Percentiles rank a stretch among this genome's conserved stretches.
These are phyloP conservation scores for Strongylocentrotus purpuratus DNA, from an alignment of 35 echinoderm and acorn worm species.

Conservation along the genomic window DNA sequence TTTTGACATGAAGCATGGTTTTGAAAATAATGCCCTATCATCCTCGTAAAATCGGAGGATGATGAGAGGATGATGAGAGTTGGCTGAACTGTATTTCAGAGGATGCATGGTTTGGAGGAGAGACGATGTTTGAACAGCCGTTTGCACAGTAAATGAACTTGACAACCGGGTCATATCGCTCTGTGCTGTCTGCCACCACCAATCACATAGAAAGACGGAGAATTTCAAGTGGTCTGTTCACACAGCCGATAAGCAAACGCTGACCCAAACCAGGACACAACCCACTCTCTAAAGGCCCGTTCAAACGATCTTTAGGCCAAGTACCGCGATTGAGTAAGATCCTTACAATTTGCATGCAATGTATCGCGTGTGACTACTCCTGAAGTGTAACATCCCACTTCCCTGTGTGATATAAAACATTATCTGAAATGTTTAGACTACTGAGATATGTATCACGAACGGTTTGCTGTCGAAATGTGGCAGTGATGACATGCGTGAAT, in stretches of 20 bases:
- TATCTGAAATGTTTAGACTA: no score
- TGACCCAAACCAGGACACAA: no score
- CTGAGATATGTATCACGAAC: no score
- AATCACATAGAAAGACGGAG: not conserved
- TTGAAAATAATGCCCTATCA: not conserved
- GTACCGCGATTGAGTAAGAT: not conserved
- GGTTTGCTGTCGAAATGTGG: not conserved
- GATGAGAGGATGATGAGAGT: not conserved
- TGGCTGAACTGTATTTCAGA: not conserved
- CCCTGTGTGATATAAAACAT: not conserved
- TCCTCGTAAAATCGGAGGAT: not conserved
- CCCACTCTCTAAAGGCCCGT: not conserved
- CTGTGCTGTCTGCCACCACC: constrained; percentile 5
- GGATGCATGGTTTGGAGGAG: not conserved
- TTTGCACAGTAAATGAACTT: constrained; percentile 3
- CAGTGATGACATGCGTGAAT: not conserved
- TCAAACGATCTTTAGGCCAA: not conserved
- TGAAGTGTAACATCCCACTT: not conserved
- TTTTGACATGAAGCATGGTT: not conserved
- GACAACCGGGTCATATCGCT: constrained; percentile 1
- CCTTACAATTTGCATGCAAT: not conserved
- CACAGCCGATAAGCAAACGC: not conserved
- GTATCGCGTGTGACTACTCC: not conserved
- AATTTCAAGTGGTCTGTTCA: not conserved
- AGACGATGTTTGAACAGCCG: constrained; percentile 5